Base-by-base conservation (phyloP, 2,888 invertebrate genomes). In the Lasioglossum morio region DNA sequence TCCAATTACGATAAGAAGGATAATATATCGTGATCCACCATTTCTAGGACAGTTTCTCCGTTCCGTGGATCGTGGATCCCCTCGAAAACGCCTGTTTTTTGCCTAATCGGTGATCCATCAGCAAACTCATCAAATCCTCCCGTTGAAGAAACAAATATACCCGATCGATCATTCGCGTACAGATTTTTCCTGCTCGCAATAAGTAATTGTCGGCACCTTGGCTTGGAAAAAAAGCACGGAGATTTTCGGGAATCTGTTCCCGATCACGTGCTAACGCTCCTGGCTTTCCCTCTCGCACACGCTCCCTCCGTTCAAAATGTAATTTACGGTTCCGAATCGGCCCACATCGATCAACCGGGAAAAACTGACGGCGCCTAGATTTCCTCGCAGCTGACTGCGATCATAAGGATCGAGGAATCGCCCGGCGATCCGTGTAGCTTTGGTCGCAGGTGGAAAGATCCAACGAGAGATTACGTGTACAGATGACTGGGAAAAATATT, bases 211-310 rank as follows among this genome's bases (percentile, higher is more conserved):
- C 85, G 81, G 77, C 84, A 82, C 75, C 77, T 84, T 27, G 79
- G 66, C 69, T 82, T 30, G 48, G 72, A 34, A 73, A 88, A 89
- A 90, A 90, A 89, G 78, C 66, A 63, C 84, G 27, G 82, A 89
- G 91, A 86, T 88, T 82, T 81, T 85, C 85, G 77, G 84, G 91
- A 91, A 93, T 92, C 91, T 91, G 89, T 88, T 91, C 86, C 75
- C 85, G 88, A 92, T 92, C 89, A 87, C 83, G 81, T 76, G 77
- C 81, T 82, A 82, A 86, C 81, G 77, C 84, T 40, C 57, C 43
- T 40, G 34, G 2, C 69, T 34, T 23, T 63, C 80, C 74, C 78
- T 57, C 30, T 48, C 81, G 53, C 72, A 60, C 77, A 48, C 34
- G 34, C 69, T 48, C 82, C 79, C 40, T 70, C 70, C 91, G 89